Conservation (phyloP, 2,113 vertebrate genomes). For the Azemiops feae region DNA sequence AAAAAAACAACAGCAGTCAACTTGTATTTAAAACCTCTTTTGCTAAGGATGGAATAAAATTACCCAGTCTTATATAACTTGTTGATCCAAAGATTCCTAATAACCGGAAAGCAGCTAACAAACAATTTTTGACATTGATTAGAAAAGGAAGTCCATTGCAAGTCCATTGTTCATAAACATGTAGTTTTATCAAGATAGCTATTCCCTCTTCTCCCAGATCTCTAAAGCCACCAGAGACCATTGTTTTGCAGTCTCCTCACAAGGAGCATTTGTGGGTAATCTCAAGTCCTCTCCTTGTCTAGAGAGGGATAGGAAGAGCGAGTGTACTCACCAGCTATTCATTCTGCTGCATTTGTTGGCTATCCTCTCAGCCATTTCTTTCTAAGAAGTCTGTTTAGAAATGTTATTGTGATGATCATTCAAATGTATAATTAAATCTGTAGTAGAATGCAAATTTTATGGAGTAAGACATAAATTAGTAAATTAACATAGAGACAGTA, state of each 20-base stretch:
- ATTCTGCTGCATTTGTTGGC: background rate
- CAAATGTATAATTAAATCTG: background rate
- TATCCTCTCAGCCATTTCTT: background rate
- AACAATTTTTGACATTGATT: background rate
- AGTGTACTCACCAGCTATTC: background rate
- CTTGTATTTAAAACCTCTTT: background rate
- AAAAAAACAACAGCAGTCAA: background rate
- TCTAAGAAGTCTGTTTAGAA: background rate
- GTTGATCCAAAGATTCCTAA: background rate
- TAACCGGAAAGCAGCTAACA: background rate
- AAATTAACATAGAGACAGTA: background rate
- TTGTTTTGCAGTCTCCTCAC: background rate
- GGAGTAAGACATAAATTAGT: background rate
- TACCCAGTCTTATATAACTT: background rate
- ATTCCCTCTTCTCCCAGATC: background rate
- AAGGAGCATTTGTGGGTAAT: background rate
- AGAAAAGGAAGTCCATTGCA: background rate
- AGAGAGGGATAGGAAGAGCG: background rate
- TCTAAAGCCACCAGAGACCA: background rate
- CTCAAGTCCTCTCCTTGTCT: background rate
- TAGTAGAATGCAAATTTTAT: background rate
- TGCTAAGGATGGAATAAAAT: background rate
- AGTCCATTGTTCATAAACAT: background rate
- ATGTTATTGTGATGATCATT: background rate
- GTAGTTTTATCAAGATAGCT: background rate